Evolutionary conservation across 2,113 vertebrate genomes (phyloP), one percentile per base, ranked within the genome.

Genomic region (Ptilorrhoa leucosticta): DNA sequence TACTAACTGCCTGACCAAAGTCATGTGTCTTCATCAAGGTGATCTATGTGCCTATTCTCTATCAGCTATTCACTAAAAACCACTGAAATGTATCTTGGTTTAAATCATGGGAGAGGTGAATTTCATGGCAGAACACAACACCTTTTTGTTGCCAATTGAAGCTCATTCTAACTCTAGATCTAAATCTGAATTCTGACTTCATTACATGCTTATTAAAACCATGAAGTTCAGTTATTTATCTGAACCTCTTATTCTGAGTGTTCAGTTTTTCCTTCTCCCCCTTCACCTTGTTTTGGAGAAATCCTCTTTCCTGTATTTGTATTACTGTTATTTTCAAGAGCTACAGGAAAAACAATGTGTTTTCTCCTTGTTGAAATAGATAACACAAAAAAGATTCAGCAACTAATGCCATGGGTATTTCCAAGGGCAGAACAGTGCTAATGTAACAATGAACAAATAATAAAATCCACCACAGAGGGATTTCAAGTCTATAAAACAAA

Each of bases 371-470:
- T 81, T 89, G 72, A 73, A 83, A 78, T 5, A 83, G 63, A 70
- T 83, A 92, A 90, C 39, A 71, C 6, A 37, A 85, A 77, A 91
- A 94, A 83, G 28, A 93, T 53, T 60, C 65, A 78, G 37, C 61
- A 84, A 26, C 65, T 79, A 42, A 65, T 60, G 80, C 78, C 69
- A 45, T 65, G 51, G 69, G 68, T 91, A 91, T 94, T 95, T 96
- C 89, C 87, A 95, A 82, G 91, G 91, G 61, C 83, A 72, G 76
- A 96, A 69, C 56, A 72, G 33, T 71, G 69, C 61, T 95, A 91
- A 87, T 79, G 73, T 71, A 95, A 91, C 83, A 87, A 87, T 89
- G 87, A 94, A 87, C 77, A 94, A 95, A 89, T 94, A 94, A 94
- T 75, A 75, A 84, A 92, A 94, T 84, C 53, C 19, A 61, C 39